Conservation (phyloP, 2,888 invertebrate species). For the Chrysolina americana region DNA sequence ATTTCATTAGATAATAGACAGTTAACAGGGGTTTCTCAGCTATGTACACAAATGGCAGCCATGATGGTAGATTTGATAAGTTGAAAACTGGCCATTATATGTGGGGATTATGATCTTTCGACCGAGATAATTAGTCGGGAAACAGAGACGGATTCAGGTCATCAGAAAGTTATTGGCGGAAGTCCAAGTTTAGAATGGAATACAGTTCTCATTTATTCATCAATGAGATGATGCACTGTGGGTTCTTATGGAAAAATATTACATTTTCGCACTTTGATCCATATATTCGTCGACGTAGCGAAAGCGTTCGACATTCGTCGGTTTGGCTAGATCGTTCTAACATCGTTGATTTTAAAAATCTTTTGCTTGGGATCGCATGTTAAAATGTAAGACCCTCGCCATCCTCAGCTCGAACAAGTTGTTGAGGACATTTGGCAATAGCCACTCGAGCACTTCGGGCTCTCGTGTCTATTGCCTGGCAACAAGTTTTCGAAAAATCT, state of each 20-base stretch:
- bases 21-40: conserved; percentile 60
- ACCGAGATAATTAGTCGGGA: conserved; percentile 69
- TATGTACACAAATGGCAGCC: conserved; percentile 67
- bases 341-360: too few species aligned
- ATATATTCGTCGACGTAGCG: too few species aligned
- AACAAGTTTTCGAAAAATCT: too few species aligned
- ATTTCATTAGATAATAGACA: conserved; percentile 64
- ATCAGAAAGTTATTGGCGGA: not conserved
- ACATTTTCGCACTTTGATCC: too few species aligned
- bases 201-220: not conserved
- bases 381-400: too few species aligned
- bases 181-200: not conserved
- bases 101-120: conserved; percentile 70
- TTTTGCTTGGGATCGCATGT: too few species aligned
- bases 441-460: too few species aligned
- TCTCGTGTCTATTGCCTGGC: too few species aligned
- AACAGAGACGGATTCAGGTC: conserved; percentile 32
- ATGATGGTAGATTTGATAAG: conserved; percentile 70
- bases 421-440: too few species aligned
- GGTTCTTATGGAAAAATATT: not conserved
- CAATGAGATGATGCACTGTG: not conserved
- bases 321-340: too few species aligned
- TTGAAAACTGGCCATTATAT: conserved; percentile 70
- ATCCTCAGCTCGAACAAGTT: too few species aligned
- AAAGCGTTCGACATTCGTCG: too few species aligned